phyloP scores from a whole-genome alignment of 2,888 invertebrate species.

The Eupithecia dodoneata region DNA sequence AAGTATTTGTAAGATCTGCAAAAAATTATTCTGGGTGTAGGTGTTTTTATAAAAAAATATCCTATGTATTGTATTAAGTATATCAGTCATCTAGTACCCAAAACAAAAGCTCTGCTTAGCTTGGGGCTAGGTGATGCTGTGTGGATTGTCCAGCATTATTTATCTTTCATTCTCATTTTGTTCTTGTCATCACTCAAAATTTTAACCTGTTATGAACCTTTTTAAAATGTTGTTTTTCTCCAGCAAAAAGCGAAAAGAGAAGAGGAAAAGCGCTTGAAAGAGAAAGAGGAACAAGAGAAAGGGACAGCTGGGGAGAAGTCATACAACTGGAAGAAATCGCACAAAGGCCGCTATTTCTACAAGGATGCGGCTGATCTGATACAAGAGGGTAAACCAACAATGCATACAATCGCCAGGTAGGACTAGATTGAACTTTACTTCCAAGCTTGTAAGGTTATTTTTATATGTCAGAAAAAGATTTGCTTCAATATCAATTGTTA shows the following conservation, averaged over 20 bases:
- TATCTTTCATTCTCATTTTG: no score
- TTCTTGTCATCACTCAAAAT: no score
- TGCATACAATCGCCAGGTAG: slow-evolving; percentile 78
- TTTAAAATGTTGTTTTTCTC: slow-evolving; percentile 20
- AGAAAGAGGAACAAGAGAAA: slow-evolving; percentile 84
- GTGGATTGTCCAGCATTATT: no score
- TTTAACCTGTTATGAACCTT: background rate
- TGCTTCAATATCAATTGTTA: no score
- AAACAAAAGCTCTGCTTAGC: no score
- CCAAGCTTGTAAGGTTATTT: background rate
- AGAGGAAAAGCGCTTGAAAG: slow-evolving; percentile 76
- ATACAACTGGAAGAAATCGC: slow-evolving; percentile 89
- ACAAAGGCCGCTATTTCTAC: slow-evolving; percentile 91
- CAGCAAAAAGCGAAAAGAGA: slow-evolving; percentile 77
- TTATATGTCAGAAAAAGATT: no score
- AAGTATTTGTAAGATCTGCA: no score
- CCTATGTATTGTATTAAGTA: no score
- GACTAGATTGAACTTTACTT: slow-evolving; percentile 37
- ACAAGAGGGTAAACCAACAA: slow-evolving; percentile 90
- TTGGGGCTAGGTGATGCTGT: no score
- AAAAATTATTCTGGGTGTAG: no score
- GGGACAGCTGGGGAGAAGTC: slow-evolving; percentile 74
- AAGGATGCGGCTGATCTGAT: slow-evolving; percentile 94
- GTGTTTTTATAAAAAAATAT: no score
- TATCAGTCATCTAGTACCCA: no score